These are phyloP conservation scores for Scotopteryx bipunctaria DNA, from an alignment of 2,888 invertebrate species.

Conservation along the genomic window DNA sequence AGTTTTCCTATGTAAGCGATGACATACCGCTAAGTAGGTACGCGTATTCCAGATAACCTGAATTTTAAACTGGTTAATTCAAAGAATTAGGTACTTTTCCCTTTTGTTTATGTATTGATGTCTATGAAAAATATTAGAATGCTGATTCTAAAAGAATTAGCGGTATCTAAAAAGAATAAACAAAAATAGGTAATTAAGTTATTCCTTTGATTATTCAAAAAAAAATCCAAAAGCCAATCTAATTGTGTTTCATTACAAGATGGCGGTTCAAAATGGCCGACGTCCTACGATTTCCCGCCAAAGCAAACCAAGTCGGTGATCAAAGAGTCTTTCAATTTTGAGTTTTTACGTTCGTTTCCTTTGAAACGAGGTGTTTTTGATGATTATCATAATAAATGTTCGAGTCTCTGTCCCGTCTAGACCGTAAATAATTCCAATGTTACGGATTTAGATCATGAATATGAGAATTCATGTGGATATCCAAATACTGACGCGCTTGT, in stretches of 20 bases:
- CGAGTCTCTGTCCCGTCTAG: constrained; percentile 12
- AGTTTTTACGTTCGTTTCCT: constrained; percentile 49
- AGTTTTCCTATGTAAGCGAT: too few relatives aligned
- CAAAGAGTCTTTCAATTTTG: constrained; percentile 47
- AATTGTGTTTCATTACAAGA: constrained; percentile 27
- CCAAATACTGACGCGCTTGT: constrained; percentile 6
- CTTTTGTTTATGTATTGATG: too few relatives aligned
- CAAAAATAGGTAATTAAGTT: too few relatives aligned
- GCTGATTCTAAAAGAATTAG: too few relatives aligned
- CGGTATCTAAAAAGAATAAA: too few relatives aligned
- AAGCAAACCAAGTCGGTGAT: constrained; percentile 59
- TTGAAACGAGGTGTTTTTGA: constrained; percentile 44
- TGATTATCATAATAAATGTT: constrained; percentile 23
- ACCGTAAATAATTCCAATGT: constrained; percentile 6
- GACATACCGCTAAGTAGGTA: too few relatives aligned
- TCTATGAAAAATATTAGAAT: too few relatives aligned
- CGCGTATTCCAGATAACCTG: too few relatives aligned
- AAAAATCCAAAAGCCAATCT: too few relatives aligned
- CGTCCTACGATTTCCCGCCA: constrained; percentile 52
- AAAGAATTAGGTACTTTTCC: too few relatives aligned
- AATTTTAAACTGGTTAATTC: too few relatives aligned
- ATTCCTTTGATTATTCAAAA: too few relatives aligned
- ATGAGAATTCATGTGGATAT: background rate
- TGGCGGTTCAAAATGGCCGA: constrained; percentile 38
- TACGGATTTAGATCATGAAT: constrained; percentile 8